Percentiles rank a stretch among this genome's conserved stretches.
These are phyloP conservation scores for Calephelis nemesis DNA, from an alignment of 1,140 invertebrate genomes.

Conservation along the genomic window DNA sequence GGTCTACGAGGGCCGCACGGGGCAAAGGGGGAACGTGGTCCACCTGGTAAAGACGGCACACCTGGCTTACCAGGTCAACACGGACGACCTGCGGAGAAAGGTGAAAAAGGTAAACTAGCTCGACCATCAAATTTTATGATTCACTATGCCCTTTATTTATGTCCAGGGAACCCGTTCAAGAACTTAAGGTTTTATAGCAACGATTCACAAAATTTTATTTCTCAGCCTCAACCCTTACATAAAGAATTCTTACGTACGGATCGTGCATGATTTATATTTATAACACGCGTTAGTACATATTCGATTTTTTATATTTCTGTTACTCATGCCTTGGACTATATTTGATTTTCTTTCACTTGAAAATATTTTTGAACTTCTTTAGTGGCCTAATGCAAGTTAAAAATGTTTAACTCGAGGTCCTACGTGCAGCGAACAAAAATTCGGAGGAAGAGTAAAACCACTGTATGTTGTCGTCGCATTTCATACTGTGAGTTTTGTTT, in stretches of 20 bases:
- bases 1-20: conserved; percentile 66
- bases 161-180: conserved; percentile 52
- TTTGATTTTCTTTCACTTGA: too few relatives aligned
- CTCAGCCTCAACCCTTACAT: conserved; percentile 47
- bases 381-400: too few relatives aligned
- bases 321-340: neutral
- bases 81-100: conserved; percentile 77
- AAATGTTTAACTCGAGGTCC: too few relatives aligned
- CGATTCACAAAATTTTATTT: conserved; percentile 73
- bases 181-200: conserved; percentile 61
- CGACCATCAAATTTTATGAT: conserved; percentile 75
- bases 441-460: too few relatives aligned
- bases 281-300: conserved; percentile 31
- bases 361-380: too few relatives aligned
- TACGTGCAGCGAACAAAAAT: too few relatives aligned
- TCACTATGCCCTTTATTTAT: conserved; percentile 69
- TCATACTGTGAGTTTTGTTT: too few relatives aligned
- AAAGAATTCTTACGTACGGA: conserved; percentile 37
- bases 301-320: conserved; percentile 1
- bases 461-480: too few relatives aligned
- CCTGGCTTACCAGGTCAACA: conserved; percentile 71
- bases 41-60: conserved; percentile 56
- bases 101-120: conserved; percentile 78
- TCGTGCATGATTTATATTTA: conserved; percentile 54
- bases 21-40: conserved; percentile 63